Base-by-base conservation (phyloP, 2,113 vertebrate genomes). In the Coptodon bakossiorum region DNA sequence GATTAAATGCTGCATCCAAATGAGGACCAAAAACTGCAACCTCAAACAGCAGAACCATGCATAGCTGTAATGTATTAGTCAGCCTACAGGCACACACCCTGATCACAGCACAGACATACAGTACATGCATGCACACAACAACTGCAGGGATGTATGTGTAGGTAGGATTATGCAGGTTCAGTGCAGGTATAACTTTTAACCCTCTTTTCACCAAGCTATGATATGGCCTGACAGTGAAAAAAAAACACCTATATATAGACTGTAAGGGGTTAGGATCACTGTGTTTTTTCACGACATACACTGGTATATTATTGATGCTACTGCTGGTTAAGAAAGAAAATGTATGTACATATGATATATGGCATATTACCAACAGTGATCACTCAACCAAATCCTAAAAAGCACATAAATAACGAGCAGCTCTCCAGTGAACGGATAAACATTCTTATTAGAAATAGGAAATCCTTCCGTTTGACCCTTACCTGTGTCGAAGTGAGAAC, bases 401-500 rank as follows among this genome's bases (percentile, higher is more conserved):
- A 78, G 50, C 22, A 29, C 10, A n/a, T 22, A 31, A 56, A 83
- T 27, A 24, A 48, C 34, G 29, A 50, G 52, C 24, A 86, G 53
- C n/a, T 57, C 38, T 16, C 43, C 27, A 80, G 81, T 19, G 57
- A 81, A 86, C 12, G 2, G 12, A 84, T 24, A 56, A 80, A 88
- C 38, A 11, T 16, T 31, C 45, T 27, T 27, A 7, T 53, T 19
- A 43, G 7, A 50, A 76, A 54, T 71, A 36, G 10, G 19, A 45
- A 31, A 45, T 45, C 10, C 12, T 45, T 12, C 38, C 27, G 80
- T 78, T 52, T 56, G 84, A 86, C 61, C 95, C 97, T 98, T 96
- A 98, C 98, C 98, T 93, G 98, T 95, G 82, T 98, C 97, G 90
- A 98, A 97, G 96, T 98, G 98, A 68, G 98, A 98, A 96, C 97